These are phyloP conservation scores for Crotalus adamanteus DNA, from an alignment of 2,797 vertebrate species.

Conservation along the genomic window DNA sequence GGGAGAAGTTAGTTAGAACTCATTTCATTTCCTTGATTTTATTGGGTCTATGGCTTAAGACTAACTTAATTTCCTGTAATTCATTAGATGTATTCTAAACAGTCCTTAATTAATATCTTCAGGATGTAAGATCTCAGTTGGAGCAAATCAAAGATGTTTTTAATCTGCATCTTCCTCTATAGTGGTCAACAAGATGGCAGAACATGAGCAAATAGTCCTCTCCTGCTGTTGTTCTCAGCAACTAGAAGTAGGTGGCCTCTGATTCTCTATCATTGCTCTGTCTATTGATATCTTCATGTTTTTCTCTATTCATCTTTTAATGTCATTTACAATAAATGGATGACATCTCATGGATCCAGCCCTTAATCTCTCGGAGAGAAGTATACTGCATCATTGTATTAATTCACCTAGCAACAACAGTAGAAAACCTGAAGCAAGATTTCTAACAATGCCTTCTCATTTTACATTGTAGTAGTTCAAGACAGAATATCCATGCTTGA, in stretches of 20 bases:
- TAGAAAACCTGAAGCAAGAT: background rate
- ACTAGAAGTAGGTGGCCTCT: background rate
- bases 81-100: background rate
- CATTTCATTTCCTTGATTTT: background rate
- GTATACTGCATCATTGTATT: background rate
- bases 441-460: background rate
- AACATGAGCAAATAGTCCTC: background rate
- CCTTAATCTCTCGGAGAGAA: background rate
- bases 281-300: background rate
- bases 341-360: background rate
- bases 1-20: background rate
- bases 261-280: background rate
- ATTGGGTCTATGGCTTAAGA: background rate
- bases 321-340: background rate
- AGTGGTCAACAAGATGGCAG: background rate
- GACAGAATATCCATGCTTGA: background rate
- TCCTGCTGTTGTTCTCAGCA: background rate
- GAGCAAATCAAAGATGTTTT: background rate
- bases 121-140: background rate
- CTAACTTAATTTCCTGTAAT: background rate
- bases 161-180: background rate
- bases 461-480: background rate
- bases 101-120: background rate
- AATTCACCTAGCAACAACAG: background rate
- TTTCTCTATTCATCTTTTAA: background rate